phyloP scores from a whole-genome alignment of 2,797 vertebrate genomes.

The Apogon hyalosoma region DNA sequence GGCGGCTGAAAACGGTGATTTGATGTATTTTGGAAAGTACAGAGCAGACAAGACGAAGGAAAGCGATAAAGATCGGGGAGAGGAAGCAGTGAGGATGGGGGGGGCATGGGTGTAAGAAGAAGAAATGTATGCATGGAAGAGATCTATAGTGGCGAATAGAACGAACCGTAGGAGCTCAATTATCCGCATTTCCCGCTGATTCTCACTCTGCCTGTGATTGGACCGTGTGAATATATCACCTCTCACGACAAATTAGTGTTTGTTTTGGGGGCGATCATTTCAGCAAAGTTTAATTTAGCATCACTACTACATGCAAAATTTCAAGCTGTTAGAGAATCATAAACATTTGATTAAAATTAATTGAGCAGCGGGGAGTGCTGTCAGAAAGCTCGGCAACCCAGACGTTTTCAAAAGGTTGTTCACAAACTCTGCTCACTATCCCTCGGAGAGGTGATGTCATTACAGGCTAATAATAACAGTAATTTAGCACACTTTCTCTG shows the following conservation, averaged over 20 bases:
- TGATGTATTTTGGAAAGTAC: constrained; percentile 18
- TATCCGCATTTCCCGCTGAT: constrained; percentile 72
- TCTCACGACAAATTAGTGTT: constrained; percentile 68
- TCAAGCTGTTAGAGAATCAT: constrained; percentile 72
- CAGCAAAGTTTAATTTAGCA: constrained; percentile 66
- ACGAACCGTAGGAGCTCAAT: constrained; percentile 70
- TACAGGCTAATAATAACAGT: constrained; percentile 70
- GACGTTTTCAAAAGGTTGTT: constrained; percentile 53
- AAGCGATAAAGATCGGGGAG: neutral
- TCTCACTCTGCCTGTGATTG: constrained; percentile 62
- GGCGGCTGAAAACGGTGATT: neutral
- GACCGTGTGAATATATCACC: constrained; percentile 66
- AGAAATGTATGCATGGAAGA: constrained; percentile 15
- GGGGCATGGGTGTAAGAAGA: no score
- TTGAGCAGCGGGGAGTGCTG: constrained; percentile 64
- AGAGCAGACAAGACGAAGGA: neutral
- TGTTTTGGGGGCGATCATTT: constrained; percentile 68
- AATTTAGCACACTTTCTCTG: constrained; percentile 58
- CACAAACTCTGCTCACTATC: constrained; percentile 45
- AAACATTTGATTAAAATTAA: constrained; percentile 82
- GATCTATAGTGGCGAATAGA: constrained; percentile 44
- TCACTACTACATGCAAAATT: constrained; percentile 61
- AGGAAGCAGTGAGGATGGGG: neutral
- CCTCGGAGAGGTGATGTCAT: constrained; percentile 69
- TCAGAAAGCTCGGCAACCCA: constrained; percentile 47